Evolutionary conservation across 30 jellyfish, hydroid and myxozoan genomes (phyloP), one percentile per base, ranked within the genome.

Genomic region (Chrysaora quinquecirrha): DNA sequence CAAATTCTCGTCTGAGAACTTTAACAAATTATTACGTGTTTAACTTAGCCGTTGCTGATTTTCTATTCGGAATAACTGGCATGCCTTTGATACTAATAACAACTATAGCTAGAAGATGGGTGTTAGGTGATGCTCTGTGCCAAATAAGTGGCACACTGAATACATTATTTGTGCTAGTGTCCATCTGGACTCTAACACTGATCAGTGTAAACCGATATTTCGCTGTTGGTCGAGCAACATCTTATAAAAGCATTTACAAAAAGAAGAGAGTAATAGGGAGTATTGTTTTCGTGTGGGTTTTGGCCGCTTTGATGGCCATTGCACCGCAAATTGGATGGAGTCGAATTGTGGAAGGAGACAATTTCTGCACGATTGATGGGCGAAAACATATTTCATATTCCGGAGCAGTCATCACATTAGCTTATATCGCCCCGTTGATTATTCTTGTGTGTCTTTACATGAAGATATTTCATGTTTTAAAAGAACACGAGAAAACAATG

Each of bases 311-410:
- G 18, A 54, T 83, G 9, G 72, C 99, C 2, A 35, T 84, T 34
- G 87, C 94, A 0, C 99, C 99, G 12, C 64, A 73, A 27, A 6
- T 83, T 60, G 99, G 99, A n/a, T 94, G 99, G 99, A 94, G 99
- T 82, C 61, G 87, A 80, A 81, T 94, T 31, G 34, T 14, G 32
- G 31, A 89, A 27, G 99, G 99, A 1, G 90, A 96, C 14, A 94
- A 87, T 61, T 94, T 94, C 63, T 94, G 99, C 83, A 94, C 99
- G 1, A 76, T 94, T 29, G 79, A 94, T 47, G 99, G 99, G 34
- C 75, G 87, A 50, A 74, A 87, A 67, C 48, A 88, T 46, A 33
- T 70, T 21, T 77, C 96, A 10, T 94, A 94, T 70, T 67, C 99
- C 1, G 43, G 75, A 0, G 30, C 88, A 27, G 81, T 94, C 20